phyloP scores from a whole-genome alignment of 1,140 invertebrate species.

The Caerostris extrusa region DNA sequence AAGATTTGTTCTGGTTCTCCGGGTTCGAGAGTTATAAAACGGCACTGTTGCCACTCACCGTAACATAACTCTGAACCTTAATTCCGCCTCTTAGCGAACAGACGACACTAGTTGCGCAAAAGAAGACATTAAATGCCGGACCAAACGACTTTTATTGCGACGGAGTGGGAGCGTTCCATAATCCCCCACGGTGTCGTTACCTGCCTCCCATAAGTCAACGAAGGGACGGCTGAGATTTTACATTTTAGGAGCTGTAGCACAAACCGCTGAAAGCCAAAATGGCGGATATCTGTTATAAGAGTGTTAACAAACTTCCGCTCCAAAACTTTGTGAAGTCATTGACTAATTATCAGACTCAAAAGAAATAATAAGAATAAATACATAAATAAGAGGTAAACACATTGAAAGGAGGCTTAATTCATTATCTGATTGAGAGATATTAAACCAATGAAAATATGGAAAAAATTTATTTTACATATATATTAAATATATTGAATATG shows the following conservation, averaged over 20 bases:
- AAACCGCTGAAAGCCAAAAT: background rate
- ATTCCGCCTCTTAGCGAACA: background rate
- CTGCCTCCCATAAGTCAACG: background rate
- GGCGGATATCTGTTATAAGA: background rate
- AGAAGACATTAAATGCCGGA: slow-evolving; percentile 28
- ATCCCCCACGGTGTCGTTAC: background rate
- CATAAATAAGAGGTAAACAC: too few species aligned
- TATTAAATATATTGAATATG: too few species aligned
- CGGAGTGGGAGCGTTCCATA: slow-evolving; percentile 14
- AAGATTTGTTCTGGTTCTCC: background rate
- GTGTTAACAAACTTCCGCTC: background rate
- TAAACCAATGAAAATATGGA: too few species aligned
- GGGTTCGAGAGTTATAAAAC: slow-evolving; percentile 12
- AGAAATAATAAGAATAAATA: too few species aligned
- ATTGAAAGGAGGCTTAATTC: too few species aligned
- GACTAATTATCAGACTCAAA: too few species aligned
- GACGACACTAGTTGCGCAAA: slow-evolving; percentile 40
- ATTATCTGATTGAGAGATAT: too few species aligned
- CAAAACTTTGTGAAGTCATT: background rate
- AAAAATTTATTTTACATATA: too few species aligned
- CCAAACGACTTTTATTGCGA: slow-evolving; percentile 48
- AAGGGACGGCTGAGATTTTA: background rate
- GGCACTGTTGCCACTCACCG: background rate
- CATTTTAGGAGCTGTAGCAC: background rate
- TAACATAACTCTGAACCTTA: slow-evolving; percentile 21